These are phyloP conservation scores for Festucalex cinctus DNA, from an alignment of 2,113 vertebrate genomes.

Conservation along the genomic window DNA sequence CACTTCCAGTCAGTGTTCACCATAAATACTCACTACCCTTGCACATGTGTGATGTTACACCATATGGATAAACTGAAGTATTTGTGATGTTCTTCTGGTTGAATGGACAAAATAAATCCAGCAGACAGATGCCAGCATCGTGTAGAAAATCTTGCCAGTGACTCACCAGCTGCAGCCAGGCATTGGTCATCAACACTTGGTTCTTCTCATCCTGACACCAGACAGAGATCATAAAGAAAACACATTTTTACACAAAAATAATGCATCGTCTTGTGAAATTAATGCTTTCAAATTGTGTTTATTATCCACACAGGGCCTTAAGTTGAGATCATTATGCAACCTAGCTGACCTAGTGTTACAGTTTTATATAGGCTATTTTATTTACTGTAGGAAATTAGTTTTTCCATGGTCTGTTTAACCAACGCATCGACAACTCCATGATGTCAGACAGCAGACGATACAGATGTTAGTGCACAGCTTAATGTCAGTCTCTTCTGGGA, in stretches of 20 bases:
- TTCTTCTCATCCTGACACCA: slow-evolving; percentile 81
- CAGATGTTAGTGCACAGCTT: slow-evolving; percentile 19
- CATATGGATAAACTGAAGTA: not conserved
- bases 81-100: not conserved
- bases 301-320: too few relatives aligned
- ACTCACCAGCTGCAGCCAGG: slow-evolving; percentile 85
- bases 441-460: slow-evolving; percentile 20
- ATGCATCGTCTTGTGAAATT: not conserved
- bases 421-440: slow-evolving; percentile 17
- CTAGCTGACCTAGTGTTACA: too few relatives aligned
- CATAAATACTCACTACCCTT: not conserved
- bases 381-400: too few relatives aligned
- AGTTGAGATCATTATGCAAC: too few relatives aligned
- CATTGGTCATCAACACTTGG: slow-evolving; percentile 82
- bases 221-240: slow-evolving; percentile 18
- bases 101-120: not conserved
- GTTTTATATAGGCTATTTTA: too few relatives aligned
- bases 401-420: too few relatives aligned
- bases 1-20: not conserved
- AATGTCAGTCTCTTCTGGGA: slow-evolving; percentile 15
- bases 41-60: not conserved
- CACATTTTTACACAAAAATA: not conserved
- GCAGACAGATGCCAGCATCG: not conserved
- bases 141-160: slow-evolving; percentile 12
- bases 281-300: not conserved